Evolutionary conservation across 92 coral and sea anemone genomes (phyloP).

Genomic region (Paramuricea clavata): DNA sequence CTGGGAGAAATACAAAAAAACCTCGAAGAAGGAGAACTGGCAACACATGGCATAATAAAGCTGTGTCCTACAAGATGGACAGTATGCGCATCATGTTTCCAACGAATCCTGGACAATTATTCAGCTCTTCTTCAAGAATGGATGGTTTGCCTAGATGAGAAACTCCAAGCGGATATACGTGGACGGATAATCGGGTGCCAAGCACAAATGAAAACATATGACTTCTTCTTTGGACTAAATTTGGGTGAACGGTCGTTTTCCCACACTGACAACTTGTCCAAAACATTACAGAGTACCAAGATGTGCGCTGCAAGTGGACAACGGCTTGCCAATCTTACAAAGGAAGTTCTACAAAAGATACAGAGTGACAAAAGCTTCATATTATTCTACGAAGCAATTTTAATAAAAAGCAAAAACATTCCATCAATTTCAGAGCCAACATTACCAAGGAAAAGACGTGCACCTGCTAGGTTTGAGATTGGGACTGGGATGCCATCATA

Average conservation of each 20-base stretch:
- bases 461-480: constrained; percentile 65
- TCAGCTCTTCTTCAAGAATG: constrained; percentile 65
- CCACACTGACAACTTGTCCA: constrained; percentile 77
- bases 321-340: constrained; percentile 61
- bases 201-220: constrained; percentile 73
- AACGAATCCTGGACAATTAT: constrained; percentile 52
- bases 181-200: constrained; percentile 74
- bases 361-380: constrained; percentile 59
- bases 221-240: constrained; percentile 60
- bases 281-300: constrained; percentile 67
- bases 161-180: constrained; percentile 68
- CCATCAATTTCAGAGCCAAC: constrained; percentile 70
- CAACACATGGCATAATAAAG: constrained; percentile 28
- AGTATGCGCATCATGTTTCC: constrained; percentile 41
- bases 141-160: constrained; percentile 56
- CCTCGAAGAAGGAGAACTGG: constrained; percentile 42
- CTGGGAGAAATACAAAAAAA: constrained; percentile 65
- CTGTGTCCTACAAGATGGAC: constrained; percentile 64
- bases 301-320: constrained; percentile 71
- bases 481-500: constrained; percentile 71
- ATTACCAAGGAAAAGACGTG: constrained; percentile 73
- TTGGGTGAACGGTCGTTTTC: constrained; percentile 61
- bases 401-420: constrained; percentile 58
- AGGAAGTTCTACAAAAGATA: constrained; percentile 64
- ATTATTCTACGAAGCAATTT: constrained; percentile 58